Evolutionary conservation across 2,888 invertebrate genomes (phyloP).

Genomic region (Vesta saturnalis): DNA sequence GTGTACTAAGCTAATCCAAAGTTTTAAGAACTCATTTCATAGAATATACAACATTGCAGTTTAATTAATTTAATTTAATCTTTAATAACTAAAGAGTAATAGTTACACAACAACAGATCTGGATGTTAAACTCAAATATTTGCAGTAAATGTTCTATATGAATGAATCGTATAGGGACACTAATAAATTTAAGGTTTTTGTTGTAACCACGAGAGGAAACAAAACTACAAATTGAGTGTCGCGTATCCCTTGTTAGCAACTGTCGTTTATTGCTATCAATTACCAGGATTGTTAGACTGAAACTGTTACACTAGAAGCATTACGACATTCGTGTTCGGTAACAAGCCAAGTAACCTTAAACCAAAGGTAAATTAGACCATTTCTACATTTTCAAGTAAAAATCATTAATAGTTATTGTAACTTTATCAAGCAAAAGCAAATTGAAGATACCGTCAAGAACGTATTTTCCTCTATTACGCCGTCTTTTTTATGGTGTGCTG

Average conservation of each 20-base stretch:
- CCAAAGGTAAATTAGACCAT: conserved; percentile 36
- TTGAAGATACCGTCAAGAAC: conserved; percentile 30
- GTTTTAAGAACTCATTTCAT: no score
- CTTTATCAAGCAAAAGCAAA: conserved; percentile 22
- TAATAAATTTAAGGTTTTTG: conserved; percentile 38
- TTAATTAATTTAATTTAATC: no score
- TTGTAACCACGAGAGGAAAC: conserved; percentile 31
- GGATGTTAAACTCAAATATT: not conserved
- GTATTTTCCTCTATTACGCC: conserved; percentile 34
- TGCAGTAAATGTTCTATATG: not conserved
- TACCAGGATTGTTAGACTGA: conserved; percentile 53
- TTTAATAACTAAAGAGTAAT: no score
- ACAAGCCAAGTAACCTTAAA: conserved; percentile 45
- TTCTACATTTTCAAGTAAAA: conserved; percentile 29
- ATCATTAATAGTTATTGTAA: conserved; percentile 30
- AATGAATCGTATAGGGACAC: conserved; percentile 14
- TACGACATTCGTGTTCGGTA: conserved; percentile 44
- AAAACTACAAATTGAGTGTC: conserved; percentile 50
- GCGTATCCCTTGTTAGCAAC: conserved; percentile 53
- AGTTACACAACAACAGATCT: no score
- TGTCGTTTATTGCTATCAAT: conserved; percentile 55
- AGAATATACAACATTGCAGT: no score
- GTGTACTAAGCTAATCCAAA: no score
- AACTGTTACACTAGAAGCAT: conserved; percentile 47
- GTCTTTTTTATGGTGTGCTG: conserved; percentile 38